Conservation (phyloP, 2,113 vertebrate species). For the Elephas maximus region DNA sequence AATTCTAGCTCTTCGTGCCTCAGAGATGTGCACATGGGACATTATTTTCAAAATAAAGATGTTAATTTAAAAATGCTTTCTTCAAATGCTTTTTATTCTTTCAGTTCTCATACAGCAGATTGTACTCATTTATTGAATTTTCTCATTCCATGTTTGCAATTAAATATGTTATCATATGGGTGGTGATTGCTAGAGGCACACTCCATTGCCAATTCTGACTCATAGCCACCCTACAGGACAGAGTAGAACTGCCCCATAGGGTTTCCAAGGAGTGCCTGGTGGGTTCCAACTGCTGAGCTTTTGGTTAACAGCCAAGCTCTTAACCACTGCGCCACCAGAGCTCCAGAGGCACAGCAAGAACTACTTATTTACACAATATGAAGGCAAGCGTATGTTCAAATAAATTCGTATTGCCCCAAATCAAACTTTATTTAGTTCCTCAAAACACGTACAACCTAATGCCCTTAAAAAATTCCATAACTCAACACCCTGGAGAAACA, state of each 20-base stretch:
- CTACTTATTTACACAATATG: not conserved
- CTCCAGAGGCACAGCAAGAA: not conserved
- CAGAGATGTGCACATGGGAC: not conserved
- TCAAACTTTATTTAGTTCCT: not conserved
- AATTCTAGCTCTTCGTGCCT: not conserved
- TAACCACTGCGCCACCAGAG: too few species aligned
- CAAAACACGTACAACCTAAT: not conserved
- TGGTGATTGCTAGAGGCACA: not conserved
- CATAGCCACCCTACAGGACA: too few species aligned
- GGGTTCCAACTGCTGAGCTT: too few species aligned
- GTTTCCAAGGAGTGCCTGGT: too few species aligned
- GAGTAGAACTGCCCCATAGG: too few species aligned
- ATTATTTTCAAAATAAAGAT: not conserved
- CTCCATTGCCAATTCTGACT: too few species aligned
- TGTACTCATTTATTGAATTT: not conserved
- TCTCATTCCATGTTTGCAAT: not conserved
- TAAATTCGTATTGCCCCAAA: not conserved
- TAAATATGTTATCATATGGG: not conserved
- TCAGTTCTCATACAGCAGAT: not conserved
- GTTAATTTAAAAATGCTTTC: not conserved
- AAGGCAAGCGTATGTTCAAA: not conserved
- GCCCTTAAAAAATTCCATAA: not conserved
- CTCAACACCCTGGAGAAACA: not conserved
- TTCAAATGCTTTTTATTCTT: not conserved
- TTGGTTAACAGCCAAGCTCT: too few species aligned